phyloP scores from a whole-genome alignment of 2,888 invertebrate genomes.

The Eustalomyia histrio region DNA sequence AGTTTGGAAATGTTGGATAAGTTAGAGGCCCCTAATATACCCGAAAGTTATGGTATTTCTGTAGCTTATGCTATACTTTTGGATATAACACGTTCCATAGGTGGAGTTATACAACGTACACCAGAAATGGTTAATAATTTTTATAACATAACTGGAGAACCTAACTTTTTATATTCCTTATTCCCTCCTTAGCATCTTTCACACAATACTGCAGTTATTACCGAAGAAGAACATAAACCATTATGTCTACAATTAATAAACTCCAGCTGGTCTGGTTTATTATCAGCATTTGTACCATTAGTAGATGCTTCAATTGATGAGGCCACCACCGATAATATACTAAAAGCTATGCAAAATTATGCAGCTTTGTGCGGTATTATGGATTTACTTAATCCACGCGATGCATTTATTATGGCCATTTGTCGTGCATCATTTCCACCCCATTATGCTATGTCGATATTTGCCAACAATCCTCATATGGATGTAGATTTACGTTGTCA shows the following conservation, averaged over 20 bases:
- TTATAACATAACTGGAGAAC: not conserved
- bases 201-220: constrained; percentile 72
- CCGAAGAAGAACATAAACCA: constrained; percentile 75
- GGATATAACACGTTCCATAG: constrained; percentile 93
- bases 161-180: too few relatives aligned
- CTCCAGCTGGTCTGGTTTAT: constrained; percentile 96
- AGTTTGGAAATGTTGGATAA: constrained; percentile 98
- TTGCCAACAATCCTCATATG: constrained; percentile 83
- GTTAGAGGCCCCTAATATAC: constrained; percentile 93
- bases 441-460: constrained; percentile 94
- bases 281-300: constrained; percentile 93
- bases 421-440: constrained; percentile 98
- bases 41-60: constrained; percentile 98
- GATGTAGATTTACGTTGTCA: constrained; percentile 81
- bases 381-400: constrained; percentile 88
- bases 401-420: constrained; percentile 96
- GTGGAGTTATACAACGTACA: constrained; percentile 83
- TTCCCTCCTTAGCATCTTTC: constrained; percentile 69
- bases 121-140: constrained; percentile 79
- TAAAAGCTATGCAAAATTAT: constrained; percentile 94
- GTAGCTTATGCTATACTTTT: constrained; percentile 95
- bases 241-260: constrained; percentile 88
- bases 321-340: constrained; percentile 92
- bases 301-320: constrained; percentile 98
- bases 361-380: constrained; percentile 94